Evolutionary conservation across 2,888 invertebrate genomes (phyloP), one percentile per base, ranked within the genome.

Genomic region (Choreutis nemorana): DNA sequence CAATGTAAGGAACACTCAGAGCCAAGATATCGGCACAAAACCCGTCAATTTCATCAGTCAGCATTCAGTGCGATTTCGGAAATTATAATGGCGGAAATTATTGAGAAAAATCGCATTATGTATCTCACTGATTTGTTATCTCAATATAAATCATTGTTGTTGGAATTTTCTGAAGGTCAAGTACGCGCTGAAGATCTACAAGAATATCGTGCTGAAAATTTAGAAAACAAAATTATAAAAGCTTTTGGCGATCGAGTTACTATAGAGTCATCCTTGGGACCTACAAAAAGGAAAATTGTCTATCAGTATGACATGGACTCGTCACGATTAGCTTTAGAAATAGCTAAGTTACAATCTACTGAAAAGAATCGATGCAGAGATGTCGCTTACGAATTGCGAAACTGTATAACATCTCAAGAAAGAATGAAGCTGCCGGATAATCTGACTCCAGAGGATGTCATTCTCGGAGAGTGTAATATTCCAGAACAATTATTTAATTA

Each of bases 321-420:
- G 11, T 40, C 42, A 23, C 29, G 35, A 27, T 40, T 47, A 39
- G 43, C 41, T 28, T 37, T 37, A 33, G 42, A 41, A 28, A 28
- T 34, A n/a, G 22, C 23, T 23, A 23, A 13, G 22, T 27, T 33
- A 23, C 8, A 33, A 30, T 22, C 16, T 4, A 44, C 29, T 32
- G 37, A 25, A 29, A 33, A 35, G 8, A 6, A 44, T 14, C 38
- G 39, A 30, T 39, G 34, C 31, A 35, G 44, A 32, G 35, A 44
- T 34, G 45, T 45, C 14, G 39, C 41, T 28, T 47, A 37, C 34
- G 11, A 40, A 37, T 43, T 45, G 30, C 41, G 42, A 42, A 45
- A 28, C 15, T 41, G 40, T 36, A 41, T 44, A 7, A 44, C 40
- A 33, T 42, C 41, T 34, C 40, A 39, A 15, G 36, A 41, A 16